phyloP scores from a whole-genome alignment of 2,113 vertebrate species.

The Peromyscus maniculatus region DNA sequence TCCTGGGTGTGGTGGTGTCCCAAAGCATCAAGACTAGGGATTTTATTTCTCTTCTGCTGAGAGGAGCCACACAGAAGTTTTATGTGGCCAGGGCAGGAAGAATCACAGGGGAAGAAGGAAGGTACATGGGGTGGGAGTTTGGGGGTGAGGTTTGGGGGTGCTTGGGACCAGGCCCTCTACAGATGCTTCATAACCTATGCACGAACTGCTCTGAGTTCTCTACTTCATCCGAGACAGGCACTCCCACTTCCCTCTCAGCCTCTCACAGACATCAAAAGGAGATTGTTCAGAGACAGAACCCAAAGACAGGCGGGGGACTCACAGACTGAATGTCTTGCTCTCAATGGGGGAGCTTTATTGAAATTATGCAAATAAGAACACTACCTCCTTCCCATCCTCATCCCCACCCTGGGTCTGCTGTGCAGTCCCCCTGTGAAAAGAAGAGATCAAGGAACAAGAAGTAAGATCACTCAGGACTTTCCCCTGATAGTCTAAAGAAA shows the following conservation, averaged over 20 bases:
- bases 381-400: background rate
- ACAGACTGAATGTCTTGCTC: background rate
- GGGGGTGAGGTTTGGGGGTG: too few relatives aligned
- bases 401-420: background rate
- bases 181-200: background rate
- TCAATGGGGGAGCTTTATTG: background rate
- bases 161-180: background rate
- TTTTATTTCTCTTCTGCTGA: background rate
- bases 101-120: background rate
- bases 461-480: background rate
- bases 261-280: constrained; percentile 5
- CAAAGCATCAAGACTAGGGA: background rate
- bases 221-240: background rate
- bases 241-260: background rate
- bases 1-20: background rate
- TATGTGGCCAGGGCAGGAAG: background rate
- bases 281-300: background rate
- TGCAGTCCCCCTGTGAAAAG: background rate
- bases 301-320: background rate
- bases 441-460: background rate
- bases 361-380: background rate
- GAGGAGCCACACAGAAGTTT: background rate
- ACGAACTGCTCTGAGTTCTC: background rate
- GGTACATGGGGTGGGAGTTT: rapidly evolving
- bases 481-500: background rate